Percentiles rank a stretch among this genome's conserved stretches.
phyloP scores from a whole-genome alignment of 2,797 vertebrate species.

The Taenioides sp. region DNA sequence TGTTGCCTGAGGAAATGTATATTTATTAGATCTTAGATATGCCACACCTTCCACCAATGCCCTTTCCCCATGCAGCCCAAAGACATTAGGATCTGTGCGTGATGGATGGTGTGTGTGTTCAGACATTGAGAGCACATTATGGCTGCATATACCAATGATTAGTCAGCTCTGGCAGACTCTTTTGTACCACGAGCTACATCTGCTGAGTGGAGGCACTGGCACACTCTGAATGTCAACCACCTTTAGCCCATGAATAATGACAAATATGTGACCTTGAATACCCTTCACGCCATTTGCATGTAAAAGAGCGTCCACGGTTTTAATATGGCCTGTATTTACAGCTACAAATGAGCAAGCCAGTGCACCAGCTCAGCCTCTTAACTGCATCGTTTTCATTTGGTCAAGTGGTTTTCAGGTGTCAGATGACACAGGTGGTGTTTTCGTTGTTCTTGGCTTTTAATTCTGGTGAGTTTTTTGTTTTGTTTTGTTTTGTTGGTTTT shows the following conservation, averaged over 20 bases:
- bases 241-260: conserved; percentile 43
- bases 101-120: conserved; percentile 75
- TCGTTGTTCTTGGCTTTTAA: neutral
- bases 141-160: conserved; percentile 69
- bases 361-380: conserved; percentile 24
- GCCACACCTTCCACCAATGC: conserved; percentile 66
- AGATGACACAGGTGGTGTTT: too few species aligned
- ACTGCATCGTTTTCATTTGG: conserved; percentile 31
- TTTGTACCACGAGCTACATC: conserved; percentile 49
- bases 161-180: conserved; percentile 63
- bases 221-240: conserved; percentile 53
- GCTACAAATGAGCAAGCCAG: conserved; percentile 30
- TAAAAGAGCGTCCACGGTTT: conserved; percentile 24
- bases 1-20: conserved; percentile 70
- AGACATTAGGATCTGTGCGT: conserved; percentile 65
- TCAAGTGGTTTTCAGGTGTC: neutral
- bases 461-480: neutral
- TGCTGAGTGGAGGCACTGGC: conserved; percentile 28
- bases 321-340: conserved; percentile 26
- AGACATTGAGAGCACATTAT: conserved; percentile 71
- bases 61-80: conserved; percentile 62
- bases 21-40: conserved; percentile 76
- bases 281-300: conserved; percentile 38
- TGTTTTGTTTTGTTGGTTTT: neutral
- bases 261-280: conserved; percentile 58